These are phyloP conservation scores for Petrolisthes manimaculis DNA, from an alignment of 2,888 invertebrate species.

Conservation along the genomic window DNA sequence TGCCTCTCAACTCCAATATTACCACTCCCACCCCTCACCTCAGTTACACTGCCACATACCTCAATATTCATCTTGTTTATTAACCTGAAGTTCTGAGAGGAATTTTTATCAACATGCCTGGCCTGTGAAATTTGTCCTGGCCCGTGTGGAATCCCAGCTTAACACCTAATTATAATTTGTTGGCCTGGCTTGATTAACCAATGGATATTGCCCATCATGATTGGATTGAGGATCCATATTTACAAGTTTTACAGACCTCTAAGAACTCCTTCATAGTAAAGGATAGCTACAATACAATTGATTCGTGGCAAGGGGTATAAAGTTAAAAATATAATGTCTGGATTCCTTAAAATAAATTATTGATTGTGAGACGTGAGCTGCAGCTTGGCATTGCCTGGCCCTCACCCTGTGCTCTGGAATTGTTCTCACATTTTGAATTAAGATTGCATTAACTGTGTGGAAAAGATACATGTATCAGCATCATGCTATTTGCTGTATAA, in stretches of 20 bases:
- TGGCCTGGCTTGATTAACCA: conserved; percentile 31
- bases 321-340: too few species aligned
- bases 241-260: conserved; percentile 27
- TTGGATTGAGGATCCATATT: conserved; percentile 9
- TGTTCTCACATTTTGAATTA: not conserved
- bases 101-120: not conserved
- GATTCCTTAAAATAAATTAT: not conserved
- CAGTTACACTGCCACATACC: too few species aligned
- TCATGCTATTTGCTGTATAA: not conserved
- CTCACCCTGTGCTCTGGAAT: conserved; percentile 21
- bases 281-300: too few species aligned
- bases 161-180: not conserved
- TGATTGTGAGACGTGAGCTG: not conserved
- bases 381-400: conserved; percentile 15
- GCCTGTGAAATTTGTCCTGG: too few species aligned
- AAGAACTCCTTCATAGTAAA: not conserved
- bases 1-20: too few species aligned
- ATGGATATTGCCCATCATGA: not conserved
- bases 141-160: conserved; percentile 7
- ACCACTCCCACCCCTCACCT: too few species aligned
- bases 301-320: too few species aligned
- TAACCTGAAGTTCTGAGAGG: too few species aligned
- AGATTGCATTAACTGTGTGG: conserved; percentile 25
- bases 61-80: too few species aligned
- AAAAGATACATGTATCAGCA: not conserved